Base-by-base conservation (phyloP, 2,797 vertebrate species). In the Novumbra hubbsi region DNA sequence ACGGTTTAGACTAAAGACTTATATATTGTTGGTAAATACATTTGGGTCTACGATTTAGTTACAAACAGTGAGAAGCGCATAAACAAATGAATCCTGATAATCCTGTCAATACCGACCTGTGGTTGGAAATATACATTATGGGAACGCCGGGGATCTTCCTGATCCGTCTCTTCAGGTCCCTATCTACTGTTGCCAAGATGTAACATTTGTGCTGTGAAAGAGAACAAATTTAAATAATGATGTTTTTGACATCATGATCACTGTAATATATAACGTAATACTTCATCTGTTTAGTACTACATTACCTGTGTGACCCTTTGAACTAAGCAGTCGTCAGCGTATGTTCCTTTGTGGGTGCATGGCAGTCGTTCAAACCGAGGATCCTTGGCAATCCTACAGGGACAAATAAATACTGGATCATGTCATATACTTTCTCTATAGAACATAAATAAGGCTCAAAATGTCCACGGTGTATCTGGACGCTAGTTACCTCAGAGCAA, bases 51-150 rank as follows among this genome's bases (percentile, higher is more conserved):
- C 17, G 24, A n/a, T n/a, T 45, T 24, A 41, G 2, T 32, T 0
- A 38, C 9, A 28, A 21, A 57, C 50, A 57, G 32, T 17, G 45
- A 38, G n/a, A 32, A 71, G 5, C 67, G 8, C 6, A 21, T 27
- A 27, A 45, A 21, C 17, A 3, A 63, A 21, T 68, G 19, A 48
- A 27, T 24, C 15, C 45, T 69, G 38, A 24, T 49, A 50, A 30
- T 50, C 62, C 48, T 71, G 27, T 49, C 32, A 68, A 48, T 21
- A 80, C 88, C 87, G 87, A 99, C 98, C 96, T 97, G 87, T 99
- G 97, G 87, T 96, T 97, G 77, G 97, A 98, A 90, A 99, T 96
- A 85, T 98, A 99, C 98, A 99, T 99, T 86, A 99, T 99, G 30
- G 98, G 98, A 16, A 99, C 97, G 72, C 98, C 98, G 0, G 98